Evolutionary conservation across 2,113 vertebrate species (phyloP), one percentile per base, ranked within the genome.

Genomic region (Leucosticte australis): DNA sequence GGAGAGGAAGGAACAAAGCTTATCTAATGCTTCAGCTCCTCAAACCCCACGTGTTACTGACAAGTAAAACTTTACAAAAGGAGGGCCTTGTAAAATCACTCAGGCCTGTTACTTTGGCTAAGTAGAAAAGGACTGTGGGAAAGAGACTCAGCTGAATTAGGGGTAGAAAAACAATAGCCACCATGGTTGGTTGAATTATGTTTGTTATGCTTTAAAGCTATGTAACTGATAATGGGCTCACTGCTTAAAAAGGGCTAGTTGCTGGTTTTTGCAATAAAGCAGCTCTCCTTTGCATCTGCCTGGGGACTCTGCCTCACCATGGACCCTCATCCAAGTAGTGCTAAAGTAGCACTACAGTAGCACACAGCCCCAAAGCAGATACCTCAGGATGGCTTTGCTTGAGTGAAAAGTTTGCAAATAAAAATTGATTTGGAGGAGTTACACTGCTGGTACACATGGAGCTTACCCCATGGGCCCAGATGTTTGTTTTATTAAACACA

Each of bases 401-500:
- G 8, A 60, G 60, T 62, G 63, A 82, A 44, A 89, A 86, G 46
- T 80, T 73, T 20, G 28, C 67, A 89, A 94, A 90, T 63, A 89
- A 88, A 65, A 82, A 68, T 2, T 14, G 31, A 56, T 91, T 96
- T 90, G 56, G 90, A 85, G 55, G 67, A 94, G 64, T 68, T 85
- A 60, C 17, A 30, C 30, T 85, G 57, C 91, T 91, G 75, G 49
- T 53, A 77, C 53, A 95, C 64, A 86, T 15, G 17, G 56, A 80
- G 46, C 41, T 87, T 63, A 88, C 76, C 52, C 50, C 16, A 30
- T 35, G 83, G 93, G 77, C 13, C 50, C 97, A 97, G 97, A 97
- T 95, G 94, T 93, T 94, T 60, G 19, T 31, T 96, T 97, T 93
- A 95, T 97, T 94, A 95, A 96, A 96, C 39, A 23, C 93, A 93